Base-by-base conservation (phyloP, 2,888 invertebrate species). In the Aleiodes alternator region DNA sequence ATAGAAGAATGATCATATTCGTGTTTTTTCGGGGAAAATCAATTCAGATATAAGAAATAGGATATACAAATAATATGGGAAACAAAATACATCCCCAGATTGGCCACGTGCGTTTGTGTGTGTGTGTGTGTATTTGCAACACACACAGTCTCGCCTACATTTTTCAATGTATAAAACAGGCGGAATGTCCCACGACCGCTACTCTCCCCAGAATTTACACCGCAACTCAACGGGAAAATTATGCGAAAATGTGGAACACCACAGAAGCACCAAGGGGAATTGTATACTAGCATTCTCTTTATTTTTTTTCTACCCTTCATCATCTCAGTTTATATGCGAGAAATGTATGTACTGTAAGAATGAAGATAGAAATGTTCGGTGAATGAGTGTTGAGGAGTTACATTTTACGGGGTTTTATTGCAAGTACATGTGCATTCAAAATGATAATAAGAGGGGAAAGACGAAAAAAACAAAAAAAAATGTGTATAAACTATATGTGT, bases 211-310 rank as follows among this genome's bases (percentile, higher is more conserved):
- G 16, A 71, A 73, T 61, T 66, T 68, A n/a, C 43, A 53, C 29
- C 29, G 48, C 55, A 73, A 66, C 16, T 59, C 56, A 48, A 73
- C 23, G 51, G 66, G 50, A 68, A 73, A 66, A 55, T 73, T 56
- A 68, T 73, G 43, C 68, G 48, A 56, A 50, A 73, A 73, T 68
- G 66, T 9, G 31, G 64, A 48, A 53, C 50, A 56, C 16, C 43
- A 43, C 23, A 73, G 43, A 38, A 48, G 50, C 59, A 50, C 59
- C 57, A 9, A 14, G 31, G 57, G 50, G 59, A 14, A 71, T 59
- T 71, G 57, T 71, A 31, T 23, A 57, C 48, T 71, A 16, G 14
- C 23, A 55, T 59, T 59, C 31, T 71, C 50, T 9, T 43, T 43
- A 9, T 9, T 43, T 43, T 43, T 43, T 50, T 43, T 38, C 34